Base-by-base conservation (phyloP, 2,888 invertebrate genomes). In the Euspilapteryx auroguttella region DNA sequence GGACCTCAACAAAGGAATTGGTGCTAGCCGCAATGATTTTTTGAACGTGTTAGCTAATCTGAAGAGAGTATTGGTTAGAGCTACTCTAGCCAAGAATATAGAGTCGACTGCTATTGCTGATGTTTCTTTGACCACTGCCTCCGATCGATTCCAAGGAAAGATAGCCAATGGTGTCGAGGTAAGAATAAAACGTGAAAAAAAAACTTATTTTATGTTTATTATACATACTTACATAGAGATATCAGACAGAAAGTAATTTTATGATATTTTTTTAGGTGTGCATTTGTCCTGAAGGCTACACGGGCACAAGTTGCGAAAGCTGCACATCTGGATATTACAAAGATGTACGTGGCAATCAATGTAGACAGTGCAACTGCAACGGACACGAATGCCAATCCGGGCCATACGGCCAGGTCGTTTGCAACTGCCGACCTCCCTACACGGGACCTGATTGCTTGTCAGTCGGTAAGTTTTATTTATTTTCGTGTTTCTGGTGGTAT, bases 51-150 rank as follows among this genome's bases (percentile, higher is more conserved):
- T 99, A 6, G 83, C 90, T 14, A 88, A 89, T 44, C 62, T 99
- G 8, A 86, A 91, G 42, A 81, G 86, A 8, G 86, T 94, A 34
- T 68, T 93, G 6, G 86, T 97, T 14, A 81, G 93, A 29, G 95
- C 94, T 2, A 86, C 91, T 1, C 80, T 82, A 25, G 40, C 47
- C 1, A 47, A 49, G 0, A 68, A 78, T 28, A 80, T 87, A 36
- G 81, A 83, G 33, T 69, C 79, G 1, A 80, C 84, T 1, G 81
- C 82, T 27, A 82, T 98, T 24, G 85, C 89, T 32, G 92, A 94
- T 48, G 87, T 98, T 1, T 82, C 85, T 12, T 79, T 97, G 57
- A 95, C 96, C 41, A 87, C 89, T 2, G 91, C 94, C 1, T 83
- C 85, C 0, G 79, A 81, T 21, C 80, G 81, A 26, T 50, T 47